These are phyloP conservation scores for Pomacea canaliculata DNA, from an alignment of 2,888 invertebrate genomes.

Conservation along the genomic window DNA sequence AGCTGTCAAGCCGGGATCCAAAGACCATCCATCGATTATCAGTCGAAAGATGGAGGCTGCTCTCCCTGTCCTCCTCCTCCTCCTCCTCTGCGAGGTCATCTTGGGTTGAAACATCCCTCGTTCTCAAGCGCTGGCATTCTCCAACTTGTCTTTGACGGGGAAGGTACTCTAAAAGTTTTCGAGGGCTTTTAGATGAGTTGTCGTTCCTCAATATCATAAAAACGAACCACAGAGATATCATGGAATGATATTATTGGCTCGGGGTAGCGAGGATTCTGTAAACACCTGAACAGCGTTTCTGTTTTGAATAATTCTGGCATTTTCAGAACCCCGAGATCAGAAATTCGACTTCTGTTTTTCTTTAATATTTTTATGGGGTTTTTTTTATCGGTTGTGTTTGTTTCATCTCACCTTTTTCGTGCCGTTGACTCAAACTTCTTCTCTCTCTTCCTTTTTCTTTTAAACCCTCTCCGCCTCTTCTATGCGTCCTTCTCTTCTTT, in stretches of 20 bases:
- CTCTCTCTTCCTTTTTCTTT: slow-evolving; percentile 2
- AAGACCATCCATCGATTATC: too few relatives aligned
- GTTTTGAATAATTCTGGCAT: neutral
- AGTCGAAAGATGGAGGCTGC: neutral
- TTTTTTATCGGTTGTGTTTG: slow-evolving; percentile 2
- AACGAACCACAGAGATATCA: too few relatives aligned
- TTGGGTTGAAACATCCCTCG: neutral
- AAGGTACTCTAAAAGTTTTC: too few relatives aligned
- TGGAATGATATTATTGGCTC: too few relatives aligned
- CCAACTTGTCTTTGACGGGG: too few relatives aligned
- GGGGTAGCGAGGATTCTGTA: too few relatives aligned
- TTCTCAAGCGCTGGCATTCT: neutral
- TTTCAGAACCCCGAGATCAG: neutral
- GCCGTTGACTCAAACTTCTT: neutral
- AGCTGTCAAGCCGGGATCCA: too few relatives aligned
- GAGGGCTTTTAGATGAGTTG: too few relatives aligned
- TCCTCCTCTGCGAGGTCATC: too few relatives aligned
- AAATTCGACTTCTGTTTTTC: neutral
- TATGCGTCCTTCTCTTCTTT: neutral
- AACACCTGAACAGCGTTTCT: neutral
- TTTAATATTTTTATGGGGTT: neutral
- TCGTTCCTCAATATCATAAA: too few relatives aligned
- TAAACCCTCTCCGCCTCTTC: too few relatives aligned
- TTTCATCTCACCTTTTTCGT: too few relatives aligned
- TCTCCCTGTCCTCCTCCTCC: neutral